Evolutionary conservation across 2,113 vertebrate species (phyloP).

Genomic region (Neodon shergylaensis): DNA sequence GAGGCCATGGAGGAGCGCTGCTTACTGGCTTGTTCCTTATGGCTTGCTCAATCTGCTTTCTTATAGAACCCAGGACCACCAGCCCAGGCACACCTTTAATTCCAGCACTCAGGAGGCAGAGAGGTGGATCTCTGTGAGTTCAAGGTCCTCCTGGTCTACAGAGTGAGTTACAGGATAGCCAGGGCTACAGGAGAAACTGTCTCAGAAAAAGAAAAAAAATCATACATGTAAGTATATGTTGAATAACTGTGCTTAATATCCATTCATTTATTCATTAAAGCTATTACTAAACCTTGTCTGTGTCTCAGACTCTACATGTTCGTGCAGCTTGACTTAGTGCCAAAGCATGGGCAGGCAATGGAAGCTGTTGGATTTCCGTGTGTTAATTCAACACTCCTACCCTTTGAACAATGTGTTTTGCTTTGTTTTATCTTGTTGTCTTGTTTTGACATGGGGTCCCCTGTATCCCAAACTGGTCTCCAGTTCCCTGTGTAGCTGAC

Average conservation of each 20-base stretch:
- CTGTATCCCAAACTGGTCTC: too few relatives aligned
- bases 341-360: not conserved
- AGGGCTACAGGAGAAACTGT: not conserved
- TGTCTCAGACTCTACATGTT: not conserved
- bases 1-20: not conserved
- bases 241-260: not conserved
- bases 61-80: not conserved
- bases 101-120: not conserved
- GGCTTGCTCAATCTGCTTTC: not conserved
- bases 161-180: not conserved
- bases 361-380: slow-evolving; percentile 1
- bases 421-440: not conserved
- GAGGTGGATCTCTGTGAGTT: not conserved
- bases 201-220: not conserved
- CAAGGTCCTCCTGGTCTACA: not conserved
- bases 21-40: not conserved
- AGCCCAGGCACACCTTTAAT: not conserved
- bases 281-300: not conserved
- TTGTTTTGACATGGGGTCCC: not conserved
- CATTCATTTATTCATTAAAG: not conserved
- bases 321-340: not conserved
- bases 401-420: not conserved
- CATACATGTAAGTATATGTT: not conserved
- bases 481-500: not conserved
- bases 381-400: slow-evolving; percentile 3